phyloP scores from a whole-genome alignment of 2,113 vertebrate genomes.

The Alaudala cheleensis region DNA sequence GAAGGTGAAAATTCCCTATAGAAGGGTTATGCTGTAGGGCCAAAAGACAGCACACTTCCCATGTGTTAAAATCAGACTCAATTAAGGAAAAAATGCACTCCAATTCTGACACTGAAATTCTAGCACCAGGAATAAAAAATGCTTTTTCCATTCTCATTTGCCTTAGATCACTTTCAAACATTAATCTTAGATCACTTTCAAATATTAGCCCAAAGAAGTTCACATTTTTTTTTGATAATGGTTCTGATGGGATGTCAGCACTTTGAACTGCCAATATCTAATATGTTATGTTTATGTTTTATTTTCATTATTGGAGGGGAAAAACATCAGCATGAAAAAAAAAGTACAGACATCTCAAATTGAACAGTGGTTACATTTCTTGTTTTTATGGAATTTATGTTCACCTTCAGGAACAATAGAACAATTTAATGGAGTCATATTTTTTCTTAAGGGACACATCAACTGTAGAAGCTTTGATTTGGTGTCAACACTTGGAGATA shows the following conservation, averaged over 20 bases:
- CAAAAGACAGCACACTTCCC: accelerated
- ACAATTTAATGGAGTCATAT: background rate
- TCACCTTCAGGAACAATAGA: background rate
- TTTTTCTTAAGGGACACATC: background rate
- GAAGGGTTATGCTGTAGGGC: background rate
- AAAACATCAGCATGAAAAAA: background rate
- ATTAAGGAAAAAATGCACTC: background rate
- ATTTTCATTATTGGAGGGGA: background rate
- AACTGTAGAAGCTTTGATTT: background rate
- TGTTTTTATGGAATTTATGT: background rate
- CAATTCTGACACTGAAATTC: background rate
- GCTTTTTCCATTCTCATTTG: background rate
- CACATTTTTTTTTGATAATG: background rate
- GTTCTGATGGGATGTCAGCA: background rate
- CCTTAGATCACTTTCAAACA: background rate
- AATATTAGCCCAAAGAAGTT: background rate
- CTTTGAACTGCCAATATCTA: background rate
- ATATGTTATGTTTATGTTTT: background rate
- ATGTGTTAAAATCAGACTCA: background rate
- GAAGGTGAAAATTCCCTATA: background rate
- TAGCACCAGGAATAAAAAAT: background rate
- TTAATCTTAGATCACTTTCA: background rate
- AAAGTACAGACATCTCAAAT: background rate
- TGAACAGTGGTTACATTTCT: background rate
- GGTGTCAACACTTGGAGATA: background rate